Base-by-base conservation (phyloP, 2,888 invertebrate genomes). In the Sepiola atlantica region DNA sequence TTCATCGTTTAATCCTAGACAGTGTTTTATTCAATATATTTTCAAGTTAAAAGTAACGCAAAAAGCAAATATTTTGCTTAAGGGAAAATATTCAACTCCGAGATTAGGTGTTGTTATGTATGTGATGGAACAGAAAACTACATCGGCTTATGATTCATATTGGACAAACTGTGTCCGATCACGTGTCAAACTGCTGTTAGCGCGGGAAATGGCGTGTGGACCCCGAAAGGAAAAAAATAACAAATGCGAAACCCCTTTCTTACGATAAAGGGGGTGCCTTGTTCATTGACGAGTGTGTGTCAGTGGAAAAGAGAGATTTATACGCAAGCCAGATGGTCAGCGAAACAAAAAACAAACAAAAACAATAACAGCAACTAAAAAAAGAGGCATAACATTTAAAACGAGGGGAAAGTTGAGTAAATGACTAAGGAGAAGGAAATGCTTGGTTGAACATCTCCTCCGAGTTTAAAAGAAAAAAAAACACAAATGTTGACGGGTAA, bases 1-100 rank as follows among this genome's bases (percentile, higher is more conserved):
- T 77, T 77, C 21, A 12, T 77, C 14, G 12, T 18, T 32, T 77
- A 77, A 77, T 16, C n/a, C n/a, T 32, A 16, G n/a, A 12, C 21
- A n/a, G 0, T n/a, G n/a, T n/a, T 77, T 77, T 14, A 1, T n/a
- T 4, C 12, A 2, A 6, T n/a, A 32, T 77, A n/a, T 32, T 2
- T n/a, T 2, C 1, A n/a, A 77, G n/a, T 4, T 4, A 18, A 32
- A 1, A 4, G 16, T 10, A 0, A n/a, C 10, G 2, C n/a, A 0
- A 12, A n/a, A 32, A n/a, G n/a, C n/a, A n/a, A n/a, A 77, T 32
- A 32, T n/a, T n/a, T n/a, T 16, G 14, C 77, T n/a, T 16, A n/a
- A 77, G 32, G 16, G 32, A n/a, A 18, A n/a, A 77, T 14, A 32
- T 32, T 16, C 12, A n/a, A 77, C 14, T 24, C 1, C 1, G 10